These are phyloP conservation scores for Byasa hedistus DNA, from an alignment of 2,888 invertebrate species.

Conservation along the genomic window DNA sequence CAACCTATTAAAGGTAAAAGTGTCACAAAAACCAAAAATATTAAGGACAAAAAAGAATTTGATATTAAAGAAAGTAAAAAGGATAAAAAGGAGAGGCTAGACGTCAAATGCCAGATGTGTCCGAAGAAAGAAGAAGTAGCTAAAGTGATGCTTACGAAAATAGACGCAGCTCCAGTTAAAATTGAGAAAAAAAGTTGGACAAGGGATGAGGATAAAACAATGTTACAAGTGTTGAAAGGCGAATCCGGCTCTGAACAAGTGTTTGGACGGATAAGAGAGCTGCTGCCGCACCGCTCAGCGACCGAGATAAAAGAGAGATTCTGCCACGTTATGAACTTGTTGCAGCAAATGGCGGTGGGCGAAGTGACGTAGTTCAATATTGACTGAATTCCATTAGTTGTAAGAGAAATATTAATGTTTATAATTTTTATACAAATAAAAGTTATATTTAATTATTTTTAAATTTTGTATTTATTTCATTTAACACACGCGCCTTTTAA, in stretches of 20 bases:
- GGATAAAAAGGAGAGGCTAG: slow-evolving; percentile 49
- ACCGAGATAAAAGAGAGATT: slow-evolving; percentile 82
- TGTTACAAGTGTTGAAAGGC: slow-evolving; percentile 87
- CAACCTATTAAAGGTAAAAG: slow-evolving; percentile 44
- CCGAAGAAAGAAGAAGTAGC: slow-evolving; percentile 26
- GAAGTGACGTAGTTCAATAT: slow-evolving; percentile 62
- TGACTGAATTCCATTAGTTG: slow-evolving; percentile 45
- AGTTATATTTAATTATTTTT: slow-evolving; percentile 39
- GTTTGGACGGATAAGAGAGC: slow-evolving; percentile 77
- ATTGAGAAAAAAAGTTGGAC: slow-evolving; percentile 80
- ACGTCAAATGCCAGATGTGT: slow-evolving; percentile 33
- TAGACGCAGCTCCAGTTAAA: slow-evolving; percentile 32
- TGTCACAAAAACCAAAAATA: slow-evolving; percentile 44
- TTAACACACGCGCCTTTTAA: too few species aligned
- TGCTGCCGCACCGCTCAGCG: slow-evolving; percentile 78
- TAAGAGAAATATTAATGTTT: slow-evolving; percentile 56
- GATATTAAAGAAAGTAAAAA: slow-evolving; percentile 47
- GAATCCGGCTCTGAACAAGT: slow-evolving; percentile 83
- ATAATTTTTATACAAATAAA: slow-evolving; percentile 67
- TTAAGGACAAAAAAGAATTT: slow-evolving; percentile 38
- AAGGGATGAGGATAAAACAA: slow-evolving; percentile 89
- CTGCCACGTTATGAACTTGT: slow-evolving; percentile 80
- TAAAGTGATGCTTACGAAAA: slow-evolving; percentile 41
- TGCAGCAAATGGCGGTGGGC: slow-evolving; percentile 81
- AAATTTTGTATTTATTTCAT: too few species aligned